Base-by-base conservation (phyloP, 2,888 invertebrate species). In the Drosophila monieri region DNA sequence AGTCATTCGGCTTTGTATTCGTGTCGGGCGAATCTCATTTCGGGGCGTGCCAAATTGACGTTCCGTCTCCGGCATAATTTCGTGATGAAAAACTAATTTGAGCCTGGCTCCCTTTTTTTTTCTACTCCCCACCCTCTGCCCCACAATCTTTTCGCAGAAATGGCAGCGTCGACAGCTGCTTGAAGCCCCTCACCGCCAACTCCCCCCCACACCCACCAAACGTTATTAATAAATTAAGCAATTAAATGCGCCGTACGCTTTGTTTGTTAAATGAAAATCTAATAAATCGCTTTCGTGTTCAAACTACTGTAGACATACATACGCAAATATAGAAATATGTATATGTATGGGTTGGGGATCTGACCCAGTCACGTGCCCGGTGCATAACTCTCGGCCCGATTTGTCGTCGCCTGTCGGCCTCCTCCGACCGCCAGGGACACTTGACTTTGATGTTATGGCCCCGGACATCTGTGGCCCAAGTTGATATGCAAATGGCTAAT, bases 161-260 rank as follows among this genome's bases (percentile, higher is more conserved):
- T 35, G 35, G 30, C 60, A 10, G 60, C 48, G 39, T 10, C 68
- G 66, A 59, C 86, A 80, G 80, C 81, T 80, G 80, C 68, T 60
- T 30, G 21, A 6, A 32, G 21, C 14, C 41, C 32, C 5, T 27
- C 27, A 27, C 30, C 43, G 14, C 27, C 6, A 21, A 39, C 30
- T 49, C 27, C 6, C 32, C 35, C 39, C 52, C 49, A 14, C 30
- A 14, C 14, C 48, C 57, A 25, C 59, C 18, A 15, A 74, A 80
- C 77, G 69, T 85, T 87, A 83, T 85, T 81, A 77, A 81, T 88
- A 88, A 81, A 88, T 85, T 85, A 85, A 83, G 80, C 84, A 88
- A 88, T 81, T 81, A 81, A 85, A 88, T 73, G 80, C 73, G 66
- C 66, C 57, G 74, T 53, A 68, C 66, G 72, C 66, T 74, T 87